Conservation (phyloP, 2,797 vertebrate species). For the Euthynnus affinis region DNA sequence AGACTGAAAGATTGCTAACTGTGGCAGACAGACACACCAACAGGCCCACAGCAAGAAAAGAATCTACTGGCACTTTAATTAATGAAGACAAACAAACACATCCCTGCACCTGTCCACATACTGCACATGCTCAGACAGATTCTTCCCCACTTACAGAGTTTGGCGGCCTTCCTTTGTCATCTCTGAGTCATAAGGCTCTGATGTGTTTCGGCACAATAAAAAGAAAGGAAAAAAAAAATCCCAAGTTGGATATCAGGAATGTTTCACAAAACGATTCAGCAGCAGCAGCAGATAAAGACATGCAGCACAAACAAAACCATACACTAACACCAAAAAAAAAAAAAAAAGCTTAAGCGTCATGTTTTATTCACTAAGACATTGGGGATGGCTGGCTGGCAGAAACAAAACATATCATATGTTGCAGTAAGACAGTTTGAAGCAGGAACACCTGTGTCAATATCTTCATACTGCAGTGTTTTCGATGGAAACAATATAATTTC, state of each 20-base stretch:
- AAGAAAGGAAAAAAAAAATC: constrained; percentile 3
- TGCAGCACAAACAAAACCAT: constrained; percentile 30
- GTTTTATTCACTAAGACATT: constrained; percentile 54
- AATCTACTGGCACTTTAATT: constrained; percentile 70
- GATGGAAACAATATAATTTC: constrained; percentile 47
- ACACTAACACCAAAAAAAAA: constrained; percentile 39
- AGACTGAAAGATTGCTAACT: constrained; percentile 42
- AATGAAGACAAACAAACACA: constrained; percentile 74
- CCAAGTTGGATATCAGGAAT: constrained; percentile 24
- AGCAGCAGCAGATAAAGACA: constrained; percentile 44
- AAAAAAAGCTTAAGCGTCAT: constrained; percentile 33
- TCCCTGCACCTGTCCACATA: constrained; percentile 76
- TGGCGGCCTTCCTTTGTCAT: constrained; percentile 59
- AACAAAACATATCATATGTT: constrained; percentile 56
- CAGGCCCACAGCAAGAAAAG: constrained; percentile 37
- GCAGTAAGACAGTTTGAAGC: constrained; percentile 40
- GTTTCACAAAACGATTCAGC: constrained; percentile 42
- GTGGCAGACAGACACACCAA: constrained; percentile 48
- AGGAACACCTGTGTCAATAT: constrained; percentile 59
- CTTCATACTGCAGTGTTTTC: constrained; percentile 41
- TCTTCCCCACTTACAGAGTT: constrained; percentile 56
- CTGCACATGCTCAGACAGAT: constrained; percentile 79
- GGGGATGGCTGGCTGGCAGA: constrained; percentile 36
- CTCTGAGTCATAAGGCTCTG: constrained; percentile 64
- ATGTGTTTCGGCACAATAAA: constrained; percentile 40